These are phyloP conservation scores for Cyphomyrus plagiostoma DNA, from an alignment of 2,113 vertebrate genomes.

Conservation along the genomic window DNA sequence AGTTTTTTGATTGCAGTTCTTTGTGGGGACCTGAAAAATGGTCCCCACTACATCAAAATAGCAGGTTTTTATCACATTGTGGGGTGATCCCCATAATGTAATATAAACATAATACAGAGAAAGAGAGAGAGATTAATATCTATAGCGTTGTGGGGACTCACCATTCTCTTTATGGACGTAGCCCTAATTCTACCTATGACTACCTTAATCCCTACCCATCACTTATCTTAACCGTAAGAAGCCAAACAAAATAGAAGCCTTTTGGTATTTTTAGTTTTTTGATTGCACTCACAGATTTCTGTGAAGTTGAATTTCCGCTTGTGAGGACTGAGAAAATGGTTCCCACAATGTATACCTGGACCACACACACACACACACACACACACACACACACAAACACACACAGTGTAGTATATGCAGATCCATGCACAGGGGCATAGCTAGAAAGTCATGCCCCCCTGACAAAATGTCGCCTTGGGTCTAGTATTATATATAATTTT, in stretches of 20 bases:
- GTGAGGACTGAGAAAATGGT: not conserved
- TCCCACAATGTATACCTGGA: not conserved
- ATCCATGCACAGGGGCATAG: not conserved
- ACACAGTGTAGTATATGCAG: not conserved
- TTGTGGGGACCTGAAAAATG: no score
- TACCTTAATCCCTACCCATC: no score
- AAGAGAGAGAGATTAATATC: no score
- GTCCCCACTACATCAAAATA: no score
- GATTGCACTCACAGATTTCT: no score
- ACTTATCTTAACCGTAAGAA: not conserved
- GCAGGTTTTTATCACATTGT: no score
- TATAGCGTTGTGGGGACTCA: no score
- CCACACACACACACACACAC: no score
- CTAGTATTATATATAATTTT: not conserved
- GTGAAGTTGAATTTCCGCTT: no score
- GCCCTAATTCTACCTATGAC: not conserved
- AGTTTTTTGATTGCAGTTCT: no score
- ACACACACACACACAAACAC: not conserved
- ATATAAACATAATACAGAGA: no score
- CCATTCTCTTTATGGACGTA: not conserved
- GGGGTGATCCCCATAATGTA: no score
- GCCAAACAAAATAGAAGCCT: not conserved
- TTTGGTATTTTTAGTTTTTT: not conserved
- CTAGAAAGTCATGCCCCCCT: not conserved
- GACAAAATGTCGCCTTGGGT: not conserved